Percentiles rank a stretch among this genome's conserved stretches.
phyloP scores from a whole-genome alignment of 2,888 invertebrate species.

The Crematogaster levior region DNA sequence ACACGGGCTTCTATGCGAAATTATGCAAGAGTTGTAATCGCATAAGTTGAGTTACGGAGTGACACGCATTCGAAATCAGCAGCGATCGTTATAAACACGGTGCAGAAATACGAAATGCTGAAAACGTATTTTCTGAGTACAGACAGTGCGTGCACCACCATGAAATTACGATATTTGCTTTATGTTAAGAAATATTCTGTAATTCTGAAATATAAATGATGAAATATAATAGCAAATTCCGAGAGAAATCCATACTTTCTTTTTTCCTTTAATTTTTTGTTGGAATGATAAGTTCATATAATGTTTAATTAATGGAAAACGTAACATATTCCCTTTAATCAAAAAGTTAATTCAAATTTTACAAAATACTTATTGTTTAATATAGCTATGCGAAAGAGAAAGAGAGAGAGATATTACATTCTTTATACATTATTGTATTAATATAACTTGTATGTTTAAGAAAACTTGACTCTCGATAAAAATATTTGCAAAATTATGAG shows the following conservation, averaged over 20 bases:
- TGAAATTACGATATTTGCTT: neutral
- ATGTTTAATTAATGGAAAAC: neutral
- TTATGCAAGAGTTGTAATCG: conserved; percentile 31
- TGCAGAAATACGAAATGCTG: neutral
- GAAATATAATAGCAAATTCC: neutral
- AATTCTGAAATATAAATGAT: neutral
- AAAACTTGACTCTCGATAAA: neutral
- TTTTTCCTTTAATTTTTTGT: neutral
- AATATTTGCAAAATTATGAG: neutral
- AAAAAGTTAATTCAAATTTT: neutral
- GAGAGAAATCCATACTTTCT: neutral
- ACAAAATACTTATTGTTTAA: neutral
- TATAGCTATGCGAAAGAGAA: neutral
- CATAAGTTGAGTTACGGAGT: conserved; percentile 13
- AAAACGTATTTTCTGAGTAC: conserved; percentile 2
- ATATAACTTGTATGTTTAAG: neutral
- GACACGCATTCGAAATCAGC: neutral
- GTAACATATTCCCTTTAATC: neutral
- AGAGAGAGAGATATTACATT: neutral
- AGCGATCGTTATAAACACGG: neutral
- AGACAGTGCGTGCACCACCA: neutral
- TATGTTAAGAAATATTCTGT: neutral
- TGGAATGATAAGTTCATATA: neutral
- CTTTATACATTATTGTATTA: neutral
- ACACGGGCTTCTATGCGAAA: conserved; percentile 28